phyloP scores from a whole-genome alignment of 2,797 vertebrate genomes.

The Gephyroberyx darwinii region DNA sequence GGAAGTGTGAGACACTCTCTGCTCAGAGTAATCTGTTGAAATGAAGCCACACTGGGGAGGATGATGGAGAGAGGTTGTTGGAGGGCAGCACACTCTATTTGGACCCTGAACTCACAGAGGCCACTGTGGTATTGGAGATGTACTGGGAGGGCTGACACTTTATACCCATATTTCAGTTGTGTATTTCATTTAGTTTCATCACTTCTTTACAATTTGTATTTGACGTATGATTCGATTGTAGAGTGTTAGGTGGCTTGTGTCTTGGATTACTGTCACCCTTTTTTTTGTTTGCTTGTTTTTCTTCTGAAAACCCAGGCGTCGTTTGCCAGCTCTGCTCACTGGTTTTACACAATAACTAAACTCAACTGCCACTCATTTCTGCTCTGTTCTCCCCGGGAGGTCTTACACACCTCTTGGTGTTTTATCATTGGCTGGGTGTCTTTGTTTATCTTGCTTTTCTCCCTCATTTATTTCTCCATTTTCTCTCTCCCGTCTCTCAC shows the following conservation, averaged over 20 bases:
- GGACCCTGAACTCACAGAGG: constrained; percentile 34
- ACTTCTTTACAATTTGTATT: constrained; percentile 27
- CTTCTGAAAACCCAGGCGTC: constrained; percentile 1
- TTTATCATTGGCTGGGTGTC: neutral
- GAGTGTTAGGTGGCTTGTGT: constrained; percentile 11
- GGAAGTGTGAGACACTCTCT: constrained; percentile 65
- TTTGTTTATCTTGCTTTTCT: constrained; percentile 21
- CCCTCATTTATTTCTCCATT: constrained; percentile 9
- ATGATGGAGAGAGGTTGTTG: constrained; percentile 50
- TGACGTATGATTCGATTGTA: neutral
- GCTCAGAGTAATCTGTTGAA: constrained; percentile 62
- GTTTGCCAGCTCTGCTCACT: constrained; percentile 4
- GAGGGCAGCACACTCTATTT: constrained; percentile 48
- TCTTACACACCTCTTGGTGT: constrained; percentile 22
- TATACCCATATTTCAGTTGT: neutral
- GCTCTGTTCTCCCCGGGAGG: constrained; percentile 21
- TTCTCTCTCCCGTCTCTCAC: neutral
- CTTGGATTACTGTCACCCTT: constrained; percentile 25
- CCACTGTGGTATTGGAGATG: constrained; percentile 6
- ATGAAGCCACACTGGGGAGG: constrained; percentile 35
- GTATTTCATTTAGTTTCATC: constrained; percentile 57
- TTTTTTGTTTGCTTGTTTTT: constrained; percentile 8
- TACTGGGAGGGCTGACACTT: neutral
- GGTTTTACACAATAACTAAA: constrained; percentile 29
- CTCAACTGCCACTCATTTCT: constrained; percentile 23